These are phyloP conservation scores for Phoxinus phoxinus DNA, from an alignment of 2,113 vertebrate species.

Conservation along the genomic window DNA sequence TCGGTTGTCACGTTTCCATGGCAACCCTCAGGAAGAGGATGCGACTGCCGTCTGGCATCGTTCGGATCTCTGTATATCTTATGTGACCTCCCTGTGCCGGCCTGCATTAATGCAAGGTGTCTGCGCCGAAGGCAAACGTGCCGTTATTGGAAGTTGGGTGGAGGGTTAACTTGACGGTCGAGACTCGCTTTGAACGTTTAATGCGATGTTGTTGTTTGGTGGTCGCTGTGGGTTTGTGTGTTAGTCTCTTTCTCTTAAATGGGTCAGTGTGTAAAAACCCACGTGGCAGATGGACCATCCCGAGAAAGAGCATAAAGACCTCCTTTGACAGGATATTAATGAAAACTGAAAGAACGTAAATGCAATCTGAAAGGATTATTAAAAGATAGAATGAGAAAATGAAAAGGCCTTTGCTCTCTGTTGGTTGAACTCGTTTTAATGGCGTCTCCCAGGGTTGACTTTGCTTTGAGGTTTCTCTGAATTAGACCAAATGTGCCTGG, in stretches of 20 bases:
- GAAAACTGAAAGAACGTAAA: background rate
- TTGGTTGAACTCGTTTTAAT: background rate
- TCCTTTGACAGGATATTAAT: background rate
- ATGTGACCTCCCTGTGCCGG: background rate
- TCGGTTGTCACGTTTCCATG: conserved; percentile 19
- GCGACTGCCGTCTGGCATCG: background rate
- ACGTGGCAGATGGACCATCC: background rate
- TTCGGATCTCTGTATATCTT: background rate
- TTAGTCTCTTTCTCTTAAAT: conserved; percentile 14
- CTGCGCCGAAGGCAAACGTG: background rate
- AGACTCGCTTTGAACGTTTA: background rate
- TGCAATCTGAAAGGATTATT: background rate
- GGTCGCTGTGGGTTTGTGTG: background rate
- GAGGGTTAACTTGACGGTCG: background rate
- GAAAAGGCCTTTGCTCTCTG: background rate
- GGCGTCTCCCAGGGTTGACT: background rate
- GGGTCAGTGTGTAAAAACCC: background rate
- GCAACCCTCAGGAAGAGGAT: conserved; percentile 2
- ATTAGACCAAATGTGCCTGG: background rate
- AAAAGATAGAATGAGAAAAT: background rate
- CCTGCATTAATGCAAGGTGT: background rate
- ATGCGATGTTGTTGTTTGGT: background rate
- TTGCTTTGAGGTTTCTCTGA: background rate
- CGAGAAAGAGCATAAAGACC: background rate
- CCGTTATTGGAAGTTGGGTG: background rate